These are phyloP conservation scores for Bombus impatiens DNA, from an alignment of 1,140 invertebrate genomes.

Conservation along the genomic window DNA sequence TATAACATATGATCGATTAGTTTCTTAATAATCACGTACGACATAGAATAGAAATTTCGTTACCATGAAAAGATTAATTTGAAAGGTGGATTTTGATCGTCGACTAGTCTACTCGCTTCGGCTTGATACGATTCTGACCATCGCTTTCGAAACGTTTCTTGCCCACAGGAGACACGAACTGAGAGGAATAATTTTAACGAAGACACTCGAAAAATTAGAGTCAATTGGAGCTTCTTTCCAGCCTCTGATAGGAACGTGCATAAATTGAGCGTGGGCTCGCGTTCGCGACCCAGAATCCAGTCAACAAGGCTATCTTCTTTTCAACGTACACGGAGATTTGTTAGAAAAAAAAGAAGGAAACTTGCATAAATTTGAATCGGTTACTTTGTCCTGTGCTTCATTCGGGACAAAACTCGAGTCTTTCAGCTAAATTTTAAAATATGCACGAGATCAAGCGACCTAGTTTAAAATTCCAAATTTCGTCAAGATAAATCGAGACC, in stretches of 20 bases:
- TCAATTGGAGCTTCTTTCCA: slow-evolving; percentile 43
- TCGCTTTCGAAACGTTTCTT: background rate
- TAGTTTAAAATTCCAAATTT: background rate
- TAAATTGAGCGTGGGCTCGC: slow-evolving; percentile 45
- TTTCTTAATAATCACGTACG: too few relatives aligned
- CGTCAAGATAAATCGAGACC: background rate
- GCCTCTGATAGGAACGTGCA: slow-evolving; percentile 31
- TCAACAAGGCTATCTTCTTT: background rate
- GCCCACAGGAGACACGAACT: too few relatives aligned
- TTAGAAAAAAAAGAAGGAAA: background rate
- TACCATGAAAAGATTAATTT: too few relatives aligned
- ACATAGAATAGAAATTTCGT: too few relatives aligned
- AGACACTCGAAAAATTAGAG: slow-evolving; percentile 45
- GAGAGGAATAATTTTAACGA: slow-evolving; percentile 33
- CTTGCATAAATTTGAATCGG: slow-evolving; percentile 10
- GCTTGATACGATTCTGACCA: background rate
- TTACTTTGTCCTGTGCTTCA: background rate
- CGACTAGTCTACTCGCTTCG: too few relatives aligned
- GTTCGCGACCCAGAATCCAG: slow-evolving; percentile 29
- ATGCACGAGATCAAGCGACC: background rate
- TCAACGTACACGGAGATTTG: background rate
- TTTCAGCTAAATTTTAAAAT: background rate
- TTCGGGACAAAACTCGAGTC: background rate
- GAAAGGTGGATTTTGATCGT: too few relatives aligned
- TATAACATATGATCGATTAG: too few relatives aligned